Evolutionary conservation across 2,113 vertebrate species (phyloP).

Genomic region (Alethe castanea): DNA sequence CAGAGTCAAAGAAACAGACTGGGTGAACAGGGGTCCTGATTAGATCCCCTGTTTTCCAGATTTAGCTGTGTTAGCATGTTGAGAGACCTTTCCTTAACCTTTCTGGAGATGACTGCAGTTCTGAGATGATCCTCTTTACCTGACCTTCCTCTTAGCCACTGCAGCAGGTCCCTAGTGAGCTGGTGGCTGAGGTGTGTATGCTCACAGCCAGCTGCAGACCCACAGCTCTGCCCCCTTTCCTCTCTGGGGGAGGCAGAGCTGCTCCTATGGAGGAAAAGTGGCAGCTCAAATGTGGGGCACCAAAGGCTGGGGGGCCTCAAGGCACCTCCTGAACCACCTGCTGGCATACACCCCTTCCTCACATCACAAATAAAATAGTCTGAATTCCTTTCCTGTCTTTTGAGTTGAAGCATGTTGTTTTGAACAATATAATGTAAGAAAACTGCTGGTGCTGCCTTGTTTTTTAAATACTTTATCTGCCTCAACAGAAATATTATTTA

Average conservation of each 20-base stretch:
- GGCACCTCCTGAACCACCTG: not conserved
- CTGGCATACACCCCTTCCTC: not conserved
- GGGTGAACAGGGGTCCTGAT: not conserved
- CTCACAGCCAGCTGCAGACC: not conserved
- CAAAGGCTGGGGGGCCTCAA: not conserved
- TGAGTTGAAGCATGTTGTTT: not conserved
- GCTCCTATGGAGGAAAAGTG: not conserved
- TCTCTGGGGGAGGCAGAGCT: not conserved
- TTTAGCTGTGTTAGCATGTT: not conserved
- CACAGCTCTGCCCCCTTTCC: not conserved
- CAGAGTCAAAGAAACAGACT: not conserved
- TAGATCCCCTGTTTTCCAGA: not conserved
- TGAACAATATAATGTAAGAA: not conserved
- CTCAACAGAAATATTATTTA: not conserved
- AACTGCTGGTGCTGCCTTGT: not conserved
- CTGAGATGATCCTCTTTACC: not conserved
- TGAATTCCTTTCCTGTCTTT: not conserved
- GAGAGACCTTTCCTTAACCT: not conserved
- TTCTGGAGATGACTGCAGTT: not conserved
- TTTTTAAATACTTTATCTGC: not conserved
- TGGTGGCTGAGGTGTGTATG: not conserved
- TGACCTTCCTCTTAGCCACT: not conserved
- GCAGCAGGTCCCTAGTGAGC: no score
- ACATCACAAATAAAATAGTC: not conserved
- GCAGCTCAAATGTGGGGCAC: not conserved